Evolutionary conservation across 1,140 invertebrate genomes (phyloP), one percentile per base, ranked within the genome.

Genomic region (Scaptomyza hsui): DNA sequence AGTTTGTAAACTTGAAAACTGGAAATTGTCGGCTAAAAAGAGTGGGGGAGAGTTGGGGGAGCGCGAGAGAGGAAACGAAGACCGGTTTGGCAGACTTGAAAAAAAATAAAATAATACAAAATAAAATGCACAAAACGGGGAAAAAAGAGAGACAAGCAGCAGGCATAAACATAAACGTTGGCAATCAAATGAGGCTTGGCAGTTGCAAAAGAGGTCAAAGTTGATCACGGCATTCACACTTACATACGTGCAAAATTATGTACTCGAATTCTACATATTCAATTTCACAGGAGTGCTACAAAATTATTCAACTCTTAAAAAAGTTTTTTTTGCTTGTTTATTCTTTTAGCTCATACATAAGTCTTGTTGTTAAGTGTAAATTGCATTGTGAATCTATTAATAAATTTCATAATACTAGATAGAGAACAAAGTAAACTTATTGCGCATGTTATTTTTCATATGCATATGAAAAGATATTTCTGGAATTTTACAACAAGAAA

Each of bases 1-100:
- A 62, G 65, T 75, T 71, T 18, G 57, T 88, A 88, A 88, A 88
- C 82, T 88, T 88, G 75, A 88, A 88, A 88, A 88, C 82, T 88
- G 82, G 82, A 59, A 88, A 88, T 49, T 45, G 42, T 35, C n/a
- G 16, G 32, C 12, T 37, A 37, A 44, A 24, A 10, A 47, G 13
- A 37, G n/a, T 15, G 39, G 41, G 5, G 29, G 32, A 42, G 37
- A 29, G 26, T 3, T 29, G 26, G 13, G 15, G 41, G 41, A 13
- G 29, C 12, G 13, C 4, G 32, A 4, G 41, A 47, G 35, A 12
- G 61, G 10, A 74, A 74, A 2, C 24, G 19, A 3, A 71, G 47
- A 86, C 82, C 73, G 82, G 82, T 86, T 86, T 83, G 48, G 51
- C 60, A 52, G 68, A 73, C 68, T 73, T 67, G n/a, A 71, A 57